Conservation (phyloP, 2,113 vertebrate genomes). For the Amblyornis subalaris region DNA sequence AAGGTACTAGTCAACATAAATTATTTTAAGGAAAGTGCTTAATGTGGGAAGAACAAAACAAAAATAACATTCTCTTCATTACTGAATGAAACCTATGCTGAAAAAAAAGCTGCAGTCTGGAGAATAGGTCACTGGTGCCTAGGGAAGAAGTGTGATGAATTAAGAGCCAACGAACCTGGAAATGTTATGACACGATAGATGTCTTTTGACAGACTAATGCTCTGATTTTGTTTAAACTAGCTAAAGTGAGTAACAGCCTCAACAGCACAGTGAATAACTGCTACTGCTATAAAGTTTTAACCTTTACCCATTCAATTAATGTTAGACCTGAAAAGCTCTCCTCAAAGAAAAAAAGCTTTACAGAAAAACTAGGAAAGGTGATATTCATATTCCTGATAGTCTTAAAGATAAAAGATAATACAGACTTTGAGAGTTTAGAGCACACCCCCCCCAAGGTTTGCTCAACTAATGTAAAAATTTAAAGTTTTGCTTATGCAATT, state of each 20-base stretch:
- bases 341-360: not conserved
- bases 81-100: not conserved
- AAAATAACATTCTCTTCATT: not conserved
- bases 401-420: not conserved
- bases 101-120: not conserved
- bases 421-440: not conserved
- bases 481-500: not conserved
- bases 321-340: not conserved
- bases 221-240: constrained; percentile 29
- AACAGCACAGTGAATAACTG: not conserved
- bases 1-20: not conserved
- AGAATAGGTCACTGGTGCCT: not conserved
- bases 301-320: not conserved
- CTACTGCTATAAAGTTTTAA: not conserved
- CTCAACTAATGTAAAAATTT: not conserved
- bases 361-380: not conserved
- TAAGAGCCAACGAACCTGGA: not conserved
- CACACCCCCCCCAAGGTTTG: not conserved
- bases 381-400: not conserved
- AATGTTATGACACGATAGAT: not conserved
- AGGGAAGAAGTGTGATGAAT: not conserved
- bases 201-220: not conserved
- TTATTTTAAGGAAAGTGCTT: not conserved
- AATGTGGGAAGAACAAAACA: not conserved
- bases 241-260: constrained; percentile 14